Conservation (phyloP, 2,888 invertebrate genomes). For the Pyrgus malvae region DNA sequence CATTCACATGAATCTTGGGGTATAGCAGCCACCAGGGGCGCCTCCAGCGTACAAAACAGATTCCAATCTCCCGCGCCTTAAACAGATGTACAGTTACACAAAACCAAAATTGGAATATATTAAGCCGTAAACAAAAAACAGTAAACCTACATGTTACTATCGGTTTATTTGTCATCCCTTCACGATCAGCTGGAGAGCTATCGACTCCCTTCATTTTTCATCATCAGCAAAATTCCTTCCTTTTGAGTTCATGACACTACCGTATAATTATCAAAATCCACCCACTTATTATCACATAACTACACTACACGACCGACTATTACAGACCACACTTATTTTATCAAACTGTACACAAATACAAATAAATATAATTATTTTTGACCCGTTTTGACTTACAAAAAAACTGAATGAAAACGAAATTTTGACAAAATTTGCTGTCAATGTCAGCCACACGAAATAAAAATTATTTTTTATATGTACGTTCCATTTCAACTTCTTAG, state of each 20-base stretch:
- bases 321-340: neutral
- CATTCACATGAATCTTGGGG: conserved; percentile 95
- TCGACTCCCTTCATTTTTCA: conserved; percentile 84
- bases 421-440: conserved; percentile 62
- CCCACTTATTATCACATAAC: conserved; percentile 57
- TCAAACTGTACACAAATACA: conserved; percentile 24
- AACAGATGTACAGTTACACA: conserved; percentile 29
- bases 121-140: conserved; percentile 5
- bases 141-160: conserved; percentile 86
- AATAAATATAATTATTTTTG: conserved; percentile 39
- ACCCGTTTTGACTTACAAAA: conserved; percentile 45
- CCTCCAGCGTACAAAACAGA: conserved; percentile 91
- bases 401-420: conserved; percentile 50
- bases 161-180: conserved; percentile 86
- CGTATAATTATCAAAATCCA: conserved; percentile 62
- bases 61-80: conserved; percentile 92
- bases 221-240: conserved; percentile 61
- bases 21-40: conserved; percentile 88
- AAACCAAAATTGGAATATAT: conserved; percentile 7
- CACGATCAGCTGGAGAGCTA: conserved; percentile 69
- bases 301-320: neutral
- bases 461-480: conserved; percentile 34
- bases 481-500: conserved; percentile 35
- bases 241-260: conserved; percentile 71
- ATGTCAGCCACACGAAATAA: conserved; percentile 55